Evolutionary conservation across 2,797 vertebrate species (phyloP).

Genomic region (Limnodromus scolopaceus): DNA sequence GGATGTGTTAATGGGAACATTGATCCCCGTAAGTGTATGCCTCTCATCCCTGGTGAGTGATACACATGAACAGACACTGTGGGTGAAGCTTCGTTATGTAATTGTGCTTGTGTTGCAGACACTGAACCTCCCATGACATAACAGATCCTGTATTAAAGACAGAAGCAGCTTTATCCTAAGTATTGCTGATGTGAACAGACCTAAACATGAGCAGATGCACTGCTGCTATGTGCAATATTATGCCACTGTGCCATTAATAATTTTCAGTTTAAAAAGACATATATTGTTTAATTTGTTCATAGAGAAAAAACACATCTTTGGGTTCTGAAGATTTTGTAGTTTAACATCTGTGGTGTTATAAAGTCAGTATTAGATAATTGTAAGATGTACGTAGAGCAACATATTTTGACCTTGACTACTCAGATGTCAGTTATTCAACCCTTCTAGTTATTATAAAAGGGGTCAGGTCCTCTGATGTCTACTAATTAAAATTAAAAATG

Average conservation of each 20-base stretch:
- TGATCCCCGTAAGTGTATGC: background rate
- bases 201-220: background rate
- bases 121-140: conserved; percentile 10
- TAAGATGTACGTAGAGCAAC: background rate
- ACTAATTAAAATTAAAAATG: conserved; percentile 21
- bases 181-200: background rate
- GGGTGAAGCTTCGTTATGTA: conserved; percentile 28
- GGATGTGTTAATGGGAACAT: background rate
- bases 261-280: background rate
- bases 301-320: background rate
- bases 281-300: background rate
- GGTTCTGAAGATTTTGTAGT: background rate
- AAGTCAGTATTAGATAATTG: background rate
- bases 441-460: background rate
- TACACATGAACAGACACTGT: background rate
- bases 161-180: conserved; percentile 51
- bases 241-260: background rate
- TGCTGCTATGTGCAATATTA: background rate
- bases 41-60: background rate
- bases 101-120: conserved; percentile 33
- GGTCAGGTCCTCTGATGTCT: conserved; percentile 2
- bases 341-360: background rate
- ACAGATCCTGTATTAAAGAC: conserved; percentile 49
- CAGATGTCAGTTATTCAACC: background rate
- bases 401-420: conserved; percentile 25